Conservation (phyloP, 2,888 invertebrate genomes). For the Euclidia mi region DNA sequence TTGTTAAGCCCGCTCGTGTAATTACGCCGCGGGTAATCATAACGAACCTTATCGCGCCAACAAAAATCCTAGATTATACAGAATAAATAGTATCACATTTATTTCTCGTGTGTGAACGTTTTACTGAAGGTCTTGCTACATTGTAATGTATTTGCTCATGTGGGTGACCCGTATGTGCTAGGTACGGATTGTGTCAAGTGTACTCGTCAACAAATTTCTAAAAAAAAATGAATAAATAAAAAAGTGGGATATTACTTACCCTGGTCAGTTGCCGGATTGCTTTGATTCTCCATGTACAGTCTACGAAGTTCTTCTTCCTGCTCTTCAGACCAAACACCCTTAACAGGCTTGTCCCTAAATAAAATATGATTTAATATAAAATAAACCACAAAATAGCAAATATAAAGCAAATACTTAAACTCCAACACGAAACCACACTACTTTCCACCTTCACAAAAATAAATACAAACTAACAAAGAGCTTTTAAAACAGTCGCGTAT, state of each 20-base stretch:
- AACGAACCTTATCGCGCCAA: conserved; percentile 44
- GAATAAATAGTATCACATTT: conserved; percentile 18
- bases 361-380: conserved; percentile 1
- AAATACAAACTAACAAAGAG: not conserved
- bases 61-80: conserved; percentile 36
- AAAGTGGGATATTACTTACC: conserved; percentile 80
- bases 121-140: no score
- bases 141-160: no score
- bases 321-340: conserved; percentile 94
- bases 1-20: conserved; percentile 36
- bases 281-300: conserved; percentile 96
- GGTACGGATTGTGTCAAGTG: no score
- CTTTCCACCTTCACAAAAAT: not conserved
- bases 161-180: no score
- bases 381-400: no score
- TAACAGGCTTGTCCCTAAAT: conserved; percentile 79
- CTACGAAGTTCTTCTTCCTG: conserved; percentile 96
- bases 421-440: not conserved
- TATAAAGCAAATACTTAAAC: no score
- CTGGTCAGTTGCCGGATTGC: conserved; percentile 92
- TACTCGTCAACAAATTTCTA: no score
- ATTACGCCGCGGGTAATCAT: conserved; percentile 37
- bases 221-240: no score
- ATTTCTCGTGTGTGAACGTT: conserved; percentile 9
- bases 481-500: not conserved